Percentiles rank a stretch among this genome's conserved stretches.
These are phyloP conservation scores for Anas platyrhynchos DNA, from an alignment of 2,113 vertebrate species.

Conservation along the genomic window DNA sequence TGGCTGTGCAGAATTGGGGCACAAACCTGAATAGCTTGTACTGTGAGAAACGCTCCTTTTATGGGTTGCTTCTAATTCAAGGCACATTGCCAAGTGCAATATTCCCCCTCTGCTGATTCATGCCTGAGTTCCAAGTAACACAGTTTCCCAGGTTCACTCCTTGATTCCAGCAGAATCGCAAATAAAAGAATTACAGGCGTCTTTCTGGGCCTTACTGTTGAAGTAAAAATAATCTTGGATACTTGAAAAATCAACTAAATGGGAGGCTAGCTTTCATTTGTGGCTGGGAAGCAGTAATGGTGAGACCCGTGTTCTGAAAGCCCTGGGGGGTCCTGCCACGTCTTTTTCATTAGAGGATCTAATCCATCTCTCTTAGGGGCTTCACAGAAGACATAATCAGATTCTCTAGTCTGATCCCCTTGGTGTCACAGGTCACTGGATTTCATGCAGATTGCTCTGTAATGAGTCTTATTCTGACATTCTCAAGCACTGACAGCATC, in stretches of 20 bases:
- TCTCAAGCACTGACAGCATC: slow-evolving; percentile 10
- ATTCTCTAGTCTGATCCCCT: slow-evolving; percentile 39
- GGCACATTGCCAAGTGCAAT: not conserved
- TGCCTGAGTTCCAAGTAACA: not conserved
- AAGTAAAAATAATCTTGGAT: not conserved
- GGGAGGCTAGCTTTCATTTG: not conserved
- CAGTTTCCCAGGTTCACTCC: not conserved
- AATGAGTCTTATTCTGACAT: slow-evolving; percentile 37
- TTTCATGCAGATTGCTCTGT: slow-evolving; percentile 14
- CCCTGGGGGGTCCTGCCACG: not conserved
- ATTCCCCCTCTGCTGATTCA: not conserved
- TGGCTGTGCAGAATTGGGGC: not conserved
- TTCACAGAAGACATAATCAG: slow-evolving; percentile 33
- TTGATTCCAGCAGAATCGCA: not conserved
- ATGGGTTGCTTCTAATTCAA: not conserved
- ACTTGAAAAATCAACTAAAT: not conserved
- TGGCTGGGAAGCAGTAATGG: not conserved
- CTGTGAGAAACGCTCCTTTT: not conserved
- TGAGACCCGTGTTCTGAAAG: not conserved
- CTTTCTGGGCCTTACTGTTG: not conserved
- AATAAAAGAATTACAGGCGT: not conserved
- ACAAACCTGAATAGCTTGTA: not conserved
- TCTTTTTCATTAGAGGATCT: not conserved
- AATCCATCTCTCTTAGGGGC: not conserved
- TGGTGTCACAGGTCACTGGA: slow-evolving; percentile 45